Evolutionary conservation across 2,113 vertebrate species (phyloP).

Genomic region (Strix uralensis): DNA sequence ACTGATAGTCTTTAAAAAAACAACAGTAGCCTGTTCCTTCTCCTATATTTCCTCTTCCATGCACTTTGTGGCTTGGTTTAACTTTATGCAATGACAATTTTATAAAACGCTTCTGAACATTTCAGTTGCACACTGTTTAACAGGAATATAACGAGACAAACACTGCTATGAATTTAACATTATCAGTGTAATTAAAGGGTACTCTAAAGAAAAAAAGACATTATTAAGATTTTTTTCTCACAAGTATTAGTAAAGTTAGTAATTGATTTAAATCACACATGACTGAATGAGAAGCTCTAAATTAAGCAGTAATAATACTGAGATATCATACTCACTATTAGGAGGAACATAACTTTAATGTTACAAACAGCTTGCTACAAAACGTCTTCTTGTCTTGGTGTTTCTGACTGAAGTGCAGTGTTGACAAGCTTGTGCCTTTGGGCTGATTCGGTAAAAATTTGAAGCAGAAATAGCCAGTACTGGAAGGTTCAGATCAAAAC

Average conservation of each 20-base stretch:
- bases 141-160: background rate
- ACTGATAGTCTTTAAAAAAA: background rate
- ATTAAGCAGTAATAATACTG: background rate
- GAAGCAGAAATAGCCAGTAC: background rate
- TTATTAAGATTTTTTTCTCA: background rate
- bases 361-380: background rate
- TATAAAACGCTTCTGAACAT: background rate
- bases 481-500: background rate
- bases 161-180: background rate
- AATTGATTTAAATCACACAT: background rate
- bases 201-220: background rate
- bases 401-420: background rate
- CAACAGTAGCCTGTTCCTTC: background rate
- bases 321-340: background rate
- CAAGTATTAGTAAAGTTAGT: background rate
- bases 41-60: background rate
- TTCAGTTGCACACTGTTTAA: background rate
- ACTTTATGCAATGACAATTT: background rate
- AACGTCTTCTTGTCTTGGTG: background rate
- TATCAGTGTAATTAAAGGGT: background rate
- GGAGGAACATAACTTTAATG: background rate
- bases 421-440: background rate
- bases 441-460: background rate
- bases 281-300: background rate
- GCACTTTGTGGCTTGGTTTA: background rate